Evolutionary conservation across 2,888 invertebrate species (phyloP).

Genomic region (Opisthograptis luteolata): DNA sequence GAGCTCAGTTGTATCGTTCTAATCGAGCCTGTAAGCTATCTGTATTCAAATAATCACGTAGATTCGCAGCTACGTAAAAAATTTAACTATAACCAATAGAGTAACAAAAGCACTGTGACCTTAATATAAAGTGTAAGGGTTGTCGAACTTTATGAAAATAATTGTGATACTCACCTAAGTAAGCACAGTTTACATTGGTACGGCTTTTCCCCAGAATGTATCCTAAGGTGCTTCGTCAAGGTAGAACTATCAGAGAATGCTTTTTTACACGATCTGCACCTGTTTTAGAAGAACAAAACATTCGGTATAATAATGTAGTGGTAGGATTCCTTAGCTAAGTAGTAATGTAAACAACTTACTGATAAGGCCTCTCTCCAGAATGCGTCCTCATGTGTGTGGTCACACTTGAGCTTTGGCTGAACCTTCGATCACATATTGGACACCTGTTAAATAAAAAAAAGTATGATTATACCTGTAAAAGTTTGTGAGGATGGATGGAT

Average conservation of each 20-base stretch:
- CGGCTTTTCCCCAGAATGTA: constrained; percentile 96
- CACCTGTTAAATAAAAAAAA: constrained; percentile 83
- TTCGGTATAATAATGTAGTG: too few relatives aligned
- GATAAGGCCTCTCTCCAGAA: constrained; percentile 99
- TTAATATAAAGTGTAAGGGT: too few relatives aligned
- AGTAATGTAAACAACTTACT: too few relatives aligned
- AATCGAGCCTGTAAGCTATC: too few relatives aligned
- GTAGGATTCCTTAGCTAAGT: too few relatives aligned
- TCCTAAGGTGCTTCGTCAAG: constrained; percentile 97
- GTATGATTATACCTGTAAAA: background rate
- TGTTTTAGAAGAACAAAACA: constrained; percentile 40
- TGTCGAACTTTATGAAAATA: too few relatives aligned
- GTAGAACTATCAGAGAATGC: constrained; percentile 99
- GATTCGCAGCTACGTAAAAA: too few relatives aligned
- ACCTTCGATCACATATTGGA: constrained; percentile 97
- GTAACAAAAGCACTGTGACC: too few relatives aligned
- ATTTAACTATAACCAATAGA: too few relatives aligned
- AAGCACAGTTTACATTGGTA: constrained; percentile 99
- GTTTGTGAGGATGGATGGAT: too few relatives aligned
- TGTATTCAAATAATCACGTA: too few relatives aligned
- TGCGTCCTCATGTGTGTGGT: constrained; percentile 99
- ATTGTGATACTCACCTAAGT: constrained; percentile 83
- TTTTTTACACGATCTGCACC: constrained; percentile 98
- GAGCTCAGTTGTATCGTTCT: too few relatives aligned
- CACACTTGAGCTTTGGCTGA: constrained; percentile 97